Evolutionary conservation across 2,888 invertebrate species (phyloP).

Genomic region (Ethmia dodecea): DNA sequence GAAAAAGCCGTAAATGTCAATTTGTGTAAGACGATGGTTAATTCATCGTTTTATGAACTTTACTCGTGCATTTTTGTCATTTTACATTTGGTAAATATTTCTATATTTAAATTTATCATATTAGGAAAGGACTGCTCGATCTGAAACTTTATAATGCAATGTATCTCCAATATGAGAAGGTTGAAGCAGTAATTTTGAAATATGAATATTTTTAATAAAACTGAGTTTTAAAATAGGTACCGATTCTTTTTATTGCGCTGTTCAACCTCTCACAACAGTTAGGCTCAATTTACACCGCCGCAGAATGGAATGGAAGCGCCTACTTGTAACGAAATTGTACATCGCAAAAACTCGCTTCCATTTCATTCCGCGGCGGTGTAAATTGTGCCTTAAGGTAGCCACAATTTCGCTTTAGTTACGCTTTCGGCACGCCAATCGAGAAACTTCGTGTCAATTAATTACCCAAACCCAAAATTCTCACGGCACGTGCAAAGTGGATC

Average conservation of each 20-base stretch:
- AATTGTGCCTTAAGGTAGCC: not conserved
- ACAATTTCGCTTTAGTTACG: conserved; percentile 7
- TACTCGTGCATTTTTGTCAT: conserved; percentile 54
- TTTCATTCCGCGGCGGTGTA: not conserved
- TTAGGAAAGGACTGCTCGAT: conserved; percentile 40
- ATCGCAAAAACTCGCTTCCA: too few species aligned
- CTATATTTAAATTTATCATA: conserved; percentile 47
- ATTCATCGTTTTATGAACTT: conserved; percentile 38
- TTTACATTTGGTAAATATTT: conserved; percentile 55
- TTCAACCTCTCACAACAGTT: conserved; percentile 7
- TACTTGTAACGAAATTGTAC: too few species aligned
- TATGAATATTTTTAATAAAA: conserved; percentile 73
- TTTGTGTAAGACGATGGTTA: conserved; percentile 40
- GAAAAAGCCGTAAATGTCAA: conserved; percentile 40
- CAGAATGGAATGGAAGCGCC: too few species aligned
- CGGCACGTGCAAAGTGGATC: conserved; percentile 28
- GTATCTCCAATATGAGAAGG: conserved; percentile 38
- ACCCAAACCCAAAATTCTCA: conserved; percentile 27
- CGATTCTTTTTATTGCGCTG: conserved; percentile 18
- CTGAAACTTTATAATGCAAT: conserved; percentile 27
- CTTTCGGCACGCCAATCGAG: not conserved
- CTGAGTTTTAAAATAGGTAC: conserved; percentile 54
- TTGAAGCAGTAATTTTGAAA: conserved; percentile 56
- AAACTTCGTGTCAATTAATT: conserved; percentile 13
- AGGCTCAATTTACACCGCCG: too few species aligned